phyloP scores from a whole-genome alignment of 2,888 invertebrate species.

The Incurvaria masculella region DNA sequence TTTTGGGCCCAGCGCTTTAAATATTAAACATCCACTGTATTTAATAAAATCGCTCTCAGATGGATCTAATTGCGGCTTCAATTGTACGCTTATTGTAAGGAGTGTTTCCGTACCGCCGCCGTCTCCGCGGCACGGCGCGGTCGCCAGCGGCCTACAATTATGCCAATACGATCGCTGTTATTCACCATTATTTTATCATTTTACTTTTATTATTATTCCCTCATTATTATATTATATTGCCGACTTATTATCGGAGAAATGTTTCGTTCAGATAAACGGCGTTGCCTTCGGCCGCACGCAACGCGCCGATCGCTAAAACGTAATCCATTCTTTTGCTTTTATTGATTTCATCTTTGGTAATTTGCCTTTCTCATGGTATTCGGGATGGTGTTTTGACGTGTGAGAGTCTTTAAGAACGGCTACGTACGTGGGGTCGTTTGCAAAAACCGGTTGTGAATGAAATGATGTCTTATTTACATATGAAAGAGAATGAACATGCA shows the following conservation, averaged over 20 bases:
- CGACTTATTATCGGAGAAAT: conserved; percentile 57
- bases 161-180: not conserved
- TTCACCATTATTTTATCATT: not conserved
- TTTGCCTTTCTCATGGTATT: not conserved
- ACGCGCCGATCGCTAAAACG: conserved; percentile 14
- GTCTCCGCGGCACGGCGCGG: no score
- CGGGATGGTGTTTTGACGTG: not conserved
- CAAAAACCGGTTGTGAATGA: no score
- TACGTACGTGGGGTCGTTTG: no score
- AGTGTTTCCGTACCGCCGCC: no score
- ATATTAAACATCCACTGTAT: no score
- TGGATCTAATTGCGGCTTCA: no score
- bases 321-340: not conserved
- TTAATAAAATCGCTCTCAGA: no score
- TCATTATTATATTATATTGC: conserved; percentile 53
- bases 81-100: no score
- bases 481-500: no score
- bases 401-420: no score
- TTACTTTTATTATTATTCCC: conserved; percentile 50
- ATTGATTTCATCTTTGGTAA: not conserved
- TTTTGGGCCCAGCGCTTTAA: no score
- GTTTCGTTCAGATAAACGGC: conserved; percentile 56
- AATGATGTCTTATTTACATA: no score
- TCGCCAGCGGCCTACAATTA: not conserved
- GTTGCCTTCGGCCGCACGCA: conserved; percentile 33